Conservation (phyloP, 2,888 invertebrate species). For the Monopis laevigella region DNA sequence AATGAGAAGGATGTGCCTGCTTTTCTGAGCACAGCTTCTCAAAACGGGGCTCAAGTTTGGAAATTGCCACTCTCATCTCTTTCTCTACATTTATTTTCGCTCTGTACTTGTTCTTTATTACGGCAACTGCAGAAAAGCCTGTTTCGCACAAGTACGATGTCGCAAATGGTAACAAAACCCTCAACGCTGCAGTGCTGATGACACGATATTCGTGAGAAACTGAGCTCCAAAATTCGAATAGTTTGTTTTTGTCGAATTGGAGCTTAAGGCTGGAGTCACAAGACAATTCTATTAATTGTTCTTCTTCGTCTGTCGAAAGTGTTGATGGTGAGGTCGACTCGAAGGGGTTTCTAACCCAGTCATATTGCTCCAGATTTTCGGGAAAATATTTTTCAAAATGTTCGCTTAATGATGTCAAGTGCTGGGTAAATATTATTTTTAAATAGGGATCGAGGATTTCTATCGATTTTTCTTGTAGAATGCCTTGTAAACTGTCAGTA, state of each 20-base stretch:
- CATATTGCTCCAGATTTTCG: slow-evolving; percentile 19
- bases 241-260: slow-evolving; percentile 18
- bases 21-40: slow-evolving; percentile 14
- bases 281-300: slow-evolving; percentile 21
- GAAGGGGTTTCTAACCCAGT: slow-evolving; percentile 18
- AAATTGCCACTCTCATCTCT: slow-evolving; percentile 15
- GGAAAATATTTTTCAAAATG: slow-evolving; percentile 18
- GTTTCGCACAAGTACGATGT: slow-evolving; percentile 19
- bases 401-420: slow-evolving; percentile 14
- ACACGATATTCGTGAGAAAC: slow-evolving; percentile 18
- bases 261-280: slow-evolving; percentile 19
- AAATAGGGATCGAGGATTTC: slow-evolving; percentile 15
- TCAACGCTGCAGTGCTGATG: slow-evolving; percentile 16
- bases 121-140: slow-evolving; percentile 19
- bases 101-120: slow-evolving; percentile 19
- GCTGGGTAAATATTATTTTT: slow-evolving; percentile 20
- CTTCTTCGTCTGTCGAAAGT: slow-evolving; percentile 21
- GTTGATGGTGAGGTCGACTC: slow-evolving; percentile 16
- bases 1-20: slow-evolving; percentile 12
- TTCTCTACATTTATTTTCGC: slow-evolving; percentile 15
- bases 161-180: slow-evolving; percentile 18
- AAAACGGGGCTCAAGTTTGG: slow-evolving; percentile 15
- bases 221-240: slow-evolving; percentile 18
- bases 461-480: slow-evolving; percentile 16
- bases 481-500: slow-evolving; percentile 17